Evolutionary conservation across 1,140 invertebrate species (phyloP).

Genomic region (Bombus ignitus): DNA sequence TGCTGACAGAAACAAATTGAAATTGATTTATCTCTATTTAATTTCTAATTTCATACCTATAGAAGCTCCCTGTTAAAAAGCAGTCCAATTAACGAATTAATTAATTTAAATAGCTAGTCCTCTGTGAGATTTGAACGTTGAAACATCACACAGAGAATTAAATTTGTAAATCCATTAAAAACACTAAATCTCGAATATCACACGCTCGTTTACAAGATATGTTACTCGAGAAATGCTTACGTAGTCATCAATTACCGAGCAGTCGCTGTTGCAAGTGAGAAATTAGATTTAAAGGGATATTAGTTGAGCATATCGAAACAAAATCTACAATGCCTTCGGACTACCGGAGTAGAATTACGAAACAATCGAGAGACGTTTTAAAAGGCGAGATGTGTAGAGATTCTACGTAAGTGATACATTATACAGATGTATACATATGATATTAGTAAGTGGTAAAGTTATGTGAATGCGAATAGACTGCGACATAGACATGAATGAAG

Average conservation of each 20-base stretch:
- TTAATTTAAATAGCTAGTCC: not conserved
- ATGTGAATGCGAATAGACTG: not conserved
- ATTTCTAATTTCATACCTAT: not conserved
- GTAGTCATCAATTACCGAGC: no score
- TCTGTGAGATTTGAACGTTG: not conserved
- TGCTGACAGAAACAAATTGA: not conserved
- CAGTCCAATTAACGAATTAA: not conserved
- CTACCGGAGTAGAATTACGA: no score
- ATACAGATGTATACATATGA: not conserved
- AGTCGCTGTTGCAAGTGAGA: no score
- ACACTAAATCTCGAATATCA: not conserved
- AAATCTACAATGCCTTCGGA: no score
- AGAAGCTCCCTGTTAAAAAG: no score
- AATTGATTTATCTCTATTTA: not conserved
- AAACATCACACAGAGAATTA: no score
- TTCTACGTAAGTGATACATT: not conserved
- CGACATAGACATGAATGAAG: not conserved
- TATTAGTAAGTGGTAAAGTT: not conserved
- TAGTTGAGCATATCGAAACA: no score
- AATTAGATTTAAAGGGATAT: no score
- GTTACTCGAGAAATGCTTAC: no score
- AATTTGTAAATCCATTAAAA: no score
- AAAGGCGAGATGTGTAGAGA: not conserved
- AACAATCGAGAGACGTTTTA: no score
- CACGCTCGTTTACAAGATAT: no score